phyloP scores from a whole-genome alignment of 2,113 vertebrate species.

The Balaeniceps rex region DNA sequence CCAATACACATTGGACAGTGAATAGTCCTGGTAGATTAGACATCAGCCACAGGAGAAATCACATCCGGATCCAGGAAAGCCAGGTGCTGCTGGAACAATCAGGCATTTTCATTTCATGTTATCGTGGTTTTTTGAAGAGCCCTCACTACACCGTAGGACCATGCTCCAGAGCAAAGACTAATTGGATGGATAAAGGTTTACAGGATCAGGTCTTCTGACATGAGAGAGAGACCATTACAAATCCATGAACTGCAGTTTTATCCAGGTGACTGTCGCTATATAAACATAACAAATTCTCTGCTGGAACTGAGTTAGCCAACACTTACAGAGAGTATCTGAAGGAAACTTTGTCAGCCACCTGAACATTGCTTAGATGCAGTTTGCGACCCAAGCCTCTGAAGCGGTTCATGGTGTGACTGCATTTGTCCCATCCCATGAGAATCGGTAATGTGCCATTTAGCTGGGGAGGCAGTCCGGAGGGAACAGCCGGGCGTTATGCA shows the following conservation, averaged over 20 bases:
- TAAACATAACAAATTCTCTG: not conserved
- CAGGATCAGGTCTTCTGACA: not conserved
- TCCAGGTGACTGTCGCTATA: not conserved
- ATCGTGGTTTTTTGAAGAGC: not conserved
- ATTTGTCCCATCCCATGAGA: not conserved
- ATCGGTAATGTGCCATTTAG: not conserved
- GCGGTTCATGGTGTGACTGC: not conserved
- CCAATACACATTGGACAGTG: constrained; percentile 52
- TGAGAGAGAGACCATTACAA: not conserved
- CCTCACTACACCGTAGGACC: not conserved
- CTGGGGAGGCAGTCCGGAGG: not conserved
- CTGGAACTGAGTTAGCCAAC: not conserved
- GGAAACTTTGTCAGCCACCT: not conserved
- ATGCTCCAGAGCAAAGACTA: not conserved
- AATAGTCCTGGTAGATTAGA: not conserved
- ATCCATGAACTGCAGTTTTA: not conserved
- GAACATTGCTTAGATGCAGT: not conserved
- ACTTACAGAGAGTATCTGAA: not conserved
- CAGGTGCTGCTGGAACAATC: not conserved
- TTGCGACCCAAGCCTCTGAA: not conserved
- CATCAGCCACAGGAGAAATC: constrained; percentile 18
- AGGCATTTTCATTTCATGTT: not conserved
- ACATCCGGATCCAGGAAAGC: not conserved
- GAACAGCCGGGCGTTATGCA: accelerated
- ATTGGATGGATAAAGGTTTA: not conserved